Conservation (phyloP, 30 jellyfish, hydroid and myxozoan genomes). For the Cassiopea xamachana region DNA sequence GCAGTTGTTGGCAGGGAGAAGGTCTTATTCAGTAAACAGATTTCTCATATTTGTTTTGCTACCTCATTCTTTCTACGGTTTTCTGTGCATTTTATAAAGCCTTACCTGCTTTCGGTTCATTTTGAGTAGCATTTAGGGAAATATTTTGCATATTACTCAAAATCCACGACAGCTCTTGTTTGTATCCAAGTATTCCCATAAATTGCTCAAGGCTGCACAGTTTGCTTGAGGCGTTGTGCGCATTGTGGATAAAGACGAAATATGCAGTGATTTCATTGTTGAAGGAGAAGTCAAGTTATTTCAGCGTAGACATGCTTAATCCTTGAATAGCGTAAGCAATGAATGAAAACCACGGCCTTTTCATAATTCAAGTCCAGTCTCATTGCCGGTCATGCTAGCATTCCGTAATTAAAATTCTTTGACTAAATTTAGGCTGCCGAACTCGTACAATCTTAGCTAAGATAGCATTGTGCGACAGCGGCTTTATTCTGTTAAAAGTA, state of each 20-base stretch:
- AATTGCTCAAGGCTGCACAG: neutral
- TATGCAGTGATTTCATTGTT: conserved; percentile 25
- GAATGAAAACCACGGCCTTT: conserved; percentile 48
- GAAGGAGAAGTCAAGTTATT: neutral
- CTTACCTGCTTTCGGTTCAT: too few relatives aligned
- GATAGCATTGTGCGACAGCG: too few relatives aligned
- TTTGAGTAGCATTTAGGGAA: too few relatives aligned
- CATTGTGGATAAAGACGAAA: conserved; percentile 15
- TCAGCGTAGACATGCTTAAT: conserved; percentile 18
- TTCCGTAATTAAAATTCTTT: conserved; percentile 13
- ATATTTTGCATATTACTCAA: too few relatives aligned
- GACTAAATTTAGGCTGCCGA: conserved; percentile 19
- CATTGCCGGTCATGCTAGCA: conserved; percentile 22
- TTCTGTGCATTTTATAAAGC: too few relatives aligned
- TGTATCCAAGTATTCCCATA: neutral
- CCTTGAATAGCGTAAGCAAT: conserved; percentile 39
- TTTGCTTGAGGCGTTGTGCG: neutral
- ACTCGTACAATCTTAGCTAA: neutral
- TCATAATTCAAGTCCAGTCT: conserved; percentile 5
- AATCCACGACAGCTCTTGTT: too few relatives aligned
- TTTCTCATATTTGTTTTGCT: too few relatives aligned
- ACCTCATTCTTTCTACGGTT: too few relatives aligned
- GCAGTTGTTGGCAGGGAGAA: too few relatives aligned
- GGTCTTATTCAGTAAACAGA: too few relatives aligned
- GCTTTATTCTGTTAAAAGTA: too few relatives aligned